Base-by-base conservation (phyloP, 2,113 vertebrate genomes). In the Toxostoma redivivum region DNA sequence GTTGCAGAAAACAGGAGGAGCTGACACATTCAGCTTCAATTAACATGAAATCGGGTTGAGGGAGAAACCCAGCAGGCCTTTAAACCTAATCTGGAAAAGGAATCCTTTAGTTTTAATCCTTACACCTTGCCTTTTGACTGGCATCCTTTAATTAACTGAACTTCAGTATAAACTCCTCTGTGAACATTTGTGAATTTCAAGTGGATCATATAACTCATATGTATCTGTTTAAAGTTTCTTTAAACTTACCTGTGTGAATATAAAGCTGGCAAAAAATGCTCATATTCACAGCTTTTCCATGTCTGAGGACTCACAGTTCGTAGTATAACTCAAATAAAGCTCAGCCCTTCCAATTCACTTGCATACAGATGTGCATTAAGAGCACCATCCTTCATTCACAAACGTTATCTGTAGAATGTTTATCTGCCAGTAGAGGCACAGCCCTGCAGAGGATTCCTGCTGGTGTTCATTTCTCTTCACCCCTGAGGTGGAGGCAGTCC, bases 31-130 rank as follows among this genome's bases (percentile, higher is more conserved):
- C 72, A 70, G 19, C 47, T 16, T 48, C 40, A 65, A 9, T 10
- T 45, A 30, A 50, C 48, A 48, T 0, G 0, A 86, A 89, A 40
- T 2, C 6, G 0, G 18, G 4, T 8, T 65, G 54, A 88, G 12
- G 15, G 19, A 62, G 30, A 65, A 94, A 42, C 5, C 2, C 19
- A 40, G 7, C 18, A 38, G 13, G 3, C 15, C 19, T 78, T 81
- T 45, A 64, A 19, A 78, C 21, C 40, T 62, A 38, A 81, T 51
- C 5, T 44, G 50, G 44, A 60, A 78, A 67, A 91, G 8, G 4
- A 73, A 69, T 9, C 9, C 20, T 91, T 82, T 67, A 38, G 66
- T 64, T 86, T 82, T 89, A 31, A 45, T 70, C 60, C 33, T 10
- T 21, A 44, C 13, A 65, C 7, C 28, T 80, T 76, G 22, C 15